Base-by-base conservation (phyloP, 2,113 vertebrate species). In the Labeo rohita region DNA sequence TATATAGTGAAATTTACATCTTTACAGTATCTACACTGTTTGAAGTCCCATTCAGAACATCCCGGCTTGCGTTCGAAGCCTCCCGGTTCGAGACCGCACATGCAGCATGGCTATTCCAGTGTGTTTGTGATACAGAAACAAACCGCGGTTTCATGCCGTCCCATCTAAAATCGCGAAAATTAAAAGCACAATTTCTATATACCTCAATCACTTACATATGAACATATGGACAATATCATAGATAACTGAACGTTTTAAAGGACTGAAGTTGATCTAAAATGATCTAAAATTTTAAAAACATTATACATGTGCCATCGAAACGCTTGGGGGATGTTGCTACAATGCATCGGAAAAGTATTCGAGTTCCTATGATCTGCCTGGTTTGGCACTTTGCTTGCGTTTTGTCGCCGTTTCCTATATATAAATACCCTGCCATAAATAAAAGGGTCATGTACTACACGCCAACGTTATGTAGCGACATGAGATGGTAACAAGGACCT, bases 1-100 rank as follows among this genome's bases (percentile, higher is more conserved):
- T 68, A 84, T 83, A 50, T 80, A 79, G 87, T 87, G 76, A 85
- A 85, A 88, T 88, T 75, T 88, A 88, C 95, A 95, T 86, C 91
- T 96, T 94, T 97, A 97, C 95, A 96, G 87, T 96, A 96, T 97
- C 95, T 97, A 98, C 96, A 97, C 89, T 7, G 86, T 82, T 72
- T 82, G 70, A 70, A 80, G 84, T 88, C 82, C 85, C 61, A 89
- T 84, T 86, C 83, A 83, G 68, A 87, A 86, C 88, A 56, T 72
- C 79, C 73, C 43, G 8, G 66, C 83, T 45, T 39, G 47, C 13
- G 5, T 76, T n/a, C 50, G 34, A 56, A 75, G 54, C 56, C 56
- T 68, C 68, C 54, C 54, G 68, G 28, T 23, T 68, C 47, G 8
- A 50, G 65, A 80, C 59, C 47, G 23, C 74, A 52, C 34, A 80